Evolutionary conservation across 37 sponge, comb jelly and placozoan species (phyloP), one percentile per base, ranked within the genome.

Genomic region (Beroe ovata): DNA sequence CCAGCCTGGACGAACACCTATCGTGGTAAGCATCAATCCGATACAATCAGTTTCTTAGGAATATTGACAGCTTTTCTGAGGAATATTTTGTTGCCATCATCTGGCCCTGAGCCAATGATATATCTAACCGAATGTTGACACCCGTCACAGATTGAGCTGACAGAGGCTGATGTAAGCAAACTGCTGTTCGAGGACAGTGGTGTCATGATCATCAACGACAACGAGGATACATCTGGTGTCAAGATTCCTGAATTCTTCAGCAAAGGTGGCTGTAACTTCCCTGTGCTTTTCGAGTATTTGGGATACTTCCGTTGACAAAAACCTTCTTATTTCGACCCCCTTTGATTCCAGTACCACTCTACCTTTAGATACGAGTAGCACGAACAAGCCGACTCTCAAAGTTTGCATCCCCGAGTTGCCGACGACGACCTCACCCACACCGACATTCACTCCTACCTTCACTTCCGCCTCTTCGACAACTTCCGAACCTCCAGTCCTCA

Each of bases 391-490:
- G 26, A 3, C 28, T 38, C 54, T 42, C 0, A n/a, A 77, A 42
- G 54, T 42, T 0, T 77, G 54, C 23, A 29, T 77, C 25, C 84
- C 84, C 41, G 8, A n/a, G 23, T 21, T 23, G n/a, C 18, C 84
- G 47, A 77, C 84, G 22, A 42, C 47, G 1, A 21, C 84, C 42
- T 21, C 84, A 0, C 42, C 84, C 26, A 42, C 47, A n/a, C 42
- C 35, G 42, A 77, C 84, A 0, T 54, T 28, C 38, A 77, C 84
- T 19, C 69, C 69, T 34, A 66, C 69, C 69, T 66, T 66, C 69
- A 77, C 84, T 29, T 28, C 84, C 28, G 28, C 47, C 84, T 42
- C 38, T 25, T 19, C 84, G 25, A 42, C 84, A 14, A 33, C 84
- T 4, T 32, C 84, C 18, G 28, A 8, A 40, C 84, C 84, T 26